A percentile compares a stretch with the other conserved stretches of the same genome.
phyloP scores from a whole-genome alignment of 2,797 vertebrate species.

The Pogoniulus pusillus region DNA sequence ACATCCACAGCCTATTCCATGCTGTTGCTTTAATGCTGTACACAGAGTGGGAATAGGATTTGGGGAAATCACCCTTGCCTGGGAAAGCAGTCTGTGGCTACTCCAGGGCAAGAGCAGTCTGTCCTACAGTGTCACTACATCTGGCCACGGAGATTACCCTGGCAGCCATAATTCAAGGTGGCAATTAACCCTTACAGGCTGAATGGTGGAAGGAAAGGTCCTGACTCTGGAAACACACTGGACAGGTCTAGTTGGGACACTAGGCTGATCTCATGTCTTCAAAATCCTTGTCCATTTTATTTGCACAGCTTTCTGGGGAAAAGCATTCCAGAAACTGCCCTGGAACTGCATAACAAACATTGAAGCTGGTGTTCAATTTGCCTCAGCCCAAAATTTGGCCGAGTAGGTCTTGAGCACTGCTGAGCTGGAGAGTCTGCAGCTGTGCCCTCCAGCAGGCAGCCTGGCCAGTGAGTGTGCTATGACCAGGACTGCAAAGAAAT shows the following conservation, averaged over 20 bases:
- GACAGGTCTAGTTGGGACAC: background rate
- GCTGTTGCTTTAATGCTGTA: background rate
- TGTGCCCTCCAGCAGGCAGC: background rate
- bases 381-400: background rate
- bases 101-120: background rate
- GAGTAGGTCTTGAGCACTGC: background rate
- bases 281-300: too few relatives aligned
- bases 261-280: background rate
- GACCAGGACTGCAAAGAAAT: background rate
- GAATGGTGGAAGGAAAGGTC: background rate
- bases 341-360: background rate
- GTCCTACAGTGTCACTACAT: background rate
- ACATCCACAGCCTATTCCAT: background rate
- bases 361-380: background rate
- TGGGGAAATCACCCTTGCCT: background rate
- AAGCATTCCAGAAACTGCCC: background rate
- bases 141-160: background rate
- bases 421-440: background rate
- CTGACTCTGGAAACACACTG: fast-evolving
- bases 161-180: background rate
- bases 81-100: background rate
- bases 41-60: background rate
- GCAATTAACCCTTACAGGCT: background rate
- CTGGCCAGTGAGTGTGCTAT: background rate
- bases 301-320: background rate